These are phyloP conservation scores for Oreortyx pictus DNA, from an alignment of 2,797 vertebrate species.

Conservation along the genomic window DNA sequence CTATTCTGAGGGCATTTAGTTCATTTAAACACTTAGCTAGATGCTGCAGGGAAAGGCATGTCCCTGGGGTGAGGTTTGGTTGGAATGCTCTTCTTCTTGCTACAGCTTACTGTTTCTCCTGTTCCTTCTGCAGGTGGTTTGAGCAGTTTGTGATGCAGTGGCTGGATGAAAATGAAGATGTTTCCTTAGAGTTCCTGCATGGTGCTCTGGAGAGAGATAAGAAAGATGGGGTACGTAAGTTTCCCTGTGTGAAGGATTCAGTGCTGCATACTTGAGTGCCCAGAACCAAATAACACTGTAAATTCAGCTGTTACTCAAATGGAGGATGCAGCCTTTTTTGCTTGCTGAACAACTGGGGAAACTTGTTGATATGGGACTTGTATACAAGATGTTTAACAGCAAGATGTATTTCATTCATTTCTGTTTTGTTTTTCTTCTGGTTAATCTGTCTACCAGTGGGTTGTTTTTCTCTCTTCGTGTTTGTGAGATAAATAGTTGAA, in stretches of 20 bases:
- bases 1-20: background rate
- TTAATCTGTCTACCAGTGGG: background rate
- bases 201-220: conserved; percentile 97
- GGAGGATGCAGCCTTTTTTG: background rate
- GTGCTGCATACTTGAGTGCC: background rate
- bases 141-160: conserved; percentile 96
- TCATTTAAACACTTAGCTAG: background rate
- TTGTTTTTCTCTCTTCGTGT: background rate
- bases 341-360: background rate
- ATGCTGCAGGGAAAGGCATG: background rate
- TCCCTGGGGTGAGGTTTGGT: background rate
- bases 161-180: conserved; percentile 97
- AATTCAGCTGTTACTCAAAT: background rate
- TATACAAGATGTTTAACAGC: background rate
- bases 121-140: conserved; percentile 88
- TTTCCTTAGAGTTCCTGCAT: conserved; percentile 96
- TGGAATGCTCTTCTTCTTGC: background rate
- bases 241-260: background rate
- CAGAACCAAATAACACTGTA: background rate
- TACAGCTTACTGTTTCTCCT: conserved; percentile 1
- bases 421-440: background rate
- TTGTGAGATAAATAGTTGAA: background rate
- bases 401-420: background rate
- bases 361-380: background rate
- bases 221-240: conserved; percentile 93